These are phyloP conservation scores for Lepidostoma basale DNA, from an alignment of 1,140 invertebrate genomes.

Conservation along the genomic window DNA sequence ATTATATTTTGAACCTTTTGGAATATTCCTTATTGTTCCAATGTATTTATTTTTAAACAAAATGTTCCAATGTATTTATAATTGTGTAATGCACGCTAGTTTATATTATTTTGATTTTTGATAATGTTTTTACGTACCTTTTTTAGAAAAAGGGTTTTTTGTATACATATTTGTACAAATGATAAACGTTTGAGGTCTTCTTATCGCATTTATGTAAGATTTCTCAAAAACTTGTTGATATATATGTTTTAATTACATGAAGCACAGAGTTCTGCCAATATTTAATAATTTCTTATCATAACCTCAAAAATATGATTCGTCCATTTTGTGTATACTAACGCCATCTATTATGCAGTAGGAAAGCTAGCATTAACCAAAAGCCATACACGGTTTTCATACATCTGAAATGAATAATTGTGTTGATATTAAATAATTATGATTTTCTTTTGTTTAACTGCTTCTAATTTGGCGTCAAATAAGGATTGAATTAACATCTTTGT, in stretches of 20 bases:
- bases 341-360: background rate
- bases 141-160: background rate
- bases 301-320: background rate
- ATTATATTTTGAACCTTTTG: background rate
- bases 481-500: no score
- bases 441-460: no score
- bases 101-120: background rate
- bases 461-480: no score
- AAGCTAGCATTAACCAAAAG: no score
- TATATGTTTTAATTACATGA: background rate
- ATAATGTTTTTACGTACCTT: background rate
- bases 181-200: no score
- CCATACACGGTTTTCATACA: no score
- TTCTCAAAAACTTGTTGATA: background rate
- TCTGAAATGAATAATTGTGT: no score
- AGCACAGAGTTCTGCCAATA: no score
- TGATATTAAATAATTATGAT: no score
- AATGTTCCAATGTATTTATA: background rate
- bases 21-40: background rate
- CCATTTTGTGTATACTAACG: constrained; percentile 1
- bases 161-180: background rate
- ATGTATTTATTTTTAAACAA: background rate
- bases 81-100: background rate
- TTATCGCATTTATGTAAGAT: no score
- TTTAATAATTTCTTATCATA: background rate